Percentiles rank a stretch among this genome's conserved stretches.
Conservation (phyloP, 2,888 invertebrate genomes). For the Stenolophus ochropezus region DNA sequence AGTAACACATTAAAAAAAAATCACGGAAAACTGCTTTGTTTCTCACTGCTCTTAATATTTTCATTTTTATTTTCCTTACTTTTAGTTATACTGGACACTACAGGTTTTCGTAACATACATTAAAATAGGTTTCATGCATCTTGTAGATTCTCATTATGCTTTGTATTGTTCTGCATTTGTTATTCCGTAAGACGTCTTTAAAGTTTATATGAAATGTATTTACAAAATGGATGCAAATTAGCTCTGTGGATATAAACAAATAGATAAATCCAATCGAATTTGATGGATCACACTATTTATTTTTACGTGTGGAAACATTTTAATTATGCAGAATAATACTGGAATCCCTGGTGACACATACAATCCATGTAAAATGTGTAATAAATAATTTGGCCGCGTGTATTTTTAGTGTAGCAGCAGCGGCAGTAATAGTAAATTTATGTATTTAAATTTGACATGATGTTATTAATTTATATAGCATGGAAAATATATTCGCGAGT, state of each 20-base stretch:
- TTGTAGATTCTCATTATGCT: neutral
- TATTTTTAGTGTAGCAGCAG: constrained; percentile 6
- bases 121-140: too few species aligned
- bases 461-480: constrained; percentile 41
- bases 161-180: neutral
- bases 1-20: too few species aligned
- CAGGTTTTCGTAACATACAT: too few species aligned
- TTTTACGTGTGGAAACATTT: neutral
- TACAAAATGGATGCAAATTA: neutral
- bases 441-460: constrained; percentile 43
- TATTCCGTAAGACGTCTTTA: neutral
- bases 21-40: too few species aligned
- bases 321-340: constrained; percentile 11
- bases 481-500: constrained; percentile 41
- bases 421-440: constrained; percentile 35
- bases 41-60: too few species aligned
- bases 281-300: neutral
- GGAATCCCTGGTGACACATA: constrained; percentile 12
- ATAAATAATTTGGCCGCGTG: constrained; percentile 11
- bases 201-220: too few species aligned
- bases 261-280: neutral
- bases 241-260: neutral
- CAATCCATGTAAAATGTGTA: constrained; percentile 11
- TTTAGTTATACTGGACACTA: too few species aligned
- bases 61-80: too few species aligned